Evolutionary conservation across 2,888 invertebrate genomes (phyloP).

Genomic region (Beris morrisii): DNA sequence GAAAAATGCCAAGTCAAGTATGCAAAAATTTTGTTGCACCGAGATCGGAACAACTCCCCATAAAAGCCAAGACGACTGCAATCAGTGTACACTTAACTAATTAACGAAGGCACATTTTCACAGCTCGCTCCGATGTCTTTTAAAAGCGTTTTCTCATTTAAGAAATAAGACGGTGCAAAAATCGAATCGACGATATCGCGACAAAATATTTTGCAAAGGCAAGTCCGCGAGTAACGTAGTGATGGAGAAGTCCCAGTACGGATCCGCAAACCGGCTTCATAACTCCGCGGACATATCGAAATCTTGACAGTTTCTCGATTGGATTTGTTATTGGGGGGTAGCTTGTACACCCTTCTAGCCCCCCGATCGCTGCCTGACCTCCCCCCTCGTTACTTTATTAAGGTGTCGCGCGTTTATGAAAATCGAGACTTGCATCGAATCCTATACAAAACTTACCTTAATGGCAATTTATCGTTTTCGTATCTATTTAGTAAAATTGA

Average conservation of each 20-base stretch:
- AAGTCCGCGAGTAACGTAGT: background rate
- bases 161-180: background rate
- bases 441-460: constrained; percentile 1
- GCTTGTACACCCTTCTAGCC: too few species aligned
- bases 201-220: background rate
- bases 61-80: constrained; percentile 14
- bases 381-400: background rate
- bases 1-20: too few species aligned
- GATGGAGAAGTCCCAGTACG: background rate
- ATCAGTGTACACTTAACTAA: constrained; percentile 25
- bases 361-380: too few species aligned
- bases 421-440: constrained; percentile 28
- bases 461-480: background rate
- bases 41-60: background rate
- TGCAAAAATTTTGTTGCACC: constrained; percentile 1
- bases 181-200: background rate
- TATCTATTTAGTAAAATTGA: background rate
- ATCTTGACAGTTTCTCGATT: background rate
- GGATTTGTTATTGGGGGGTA: too few species aligned
- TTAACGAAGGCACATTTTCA: constrained; percentile 33
- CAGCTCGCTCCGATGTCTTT: constrained; percentile 18
- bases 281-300: constrained; percentile 17
- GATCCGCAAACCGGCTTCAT: background rate
- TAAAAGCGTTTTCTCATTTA: constrained; percentile 1
- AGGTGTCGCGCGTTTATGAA: constrained; percentile 28